Percentiles rank a stretch among this genome's conserved stretches.
phyloP scores from a whole-genome alignment of 1,140 invertebrate genomes.

The Musca vetustissima region DNA sequence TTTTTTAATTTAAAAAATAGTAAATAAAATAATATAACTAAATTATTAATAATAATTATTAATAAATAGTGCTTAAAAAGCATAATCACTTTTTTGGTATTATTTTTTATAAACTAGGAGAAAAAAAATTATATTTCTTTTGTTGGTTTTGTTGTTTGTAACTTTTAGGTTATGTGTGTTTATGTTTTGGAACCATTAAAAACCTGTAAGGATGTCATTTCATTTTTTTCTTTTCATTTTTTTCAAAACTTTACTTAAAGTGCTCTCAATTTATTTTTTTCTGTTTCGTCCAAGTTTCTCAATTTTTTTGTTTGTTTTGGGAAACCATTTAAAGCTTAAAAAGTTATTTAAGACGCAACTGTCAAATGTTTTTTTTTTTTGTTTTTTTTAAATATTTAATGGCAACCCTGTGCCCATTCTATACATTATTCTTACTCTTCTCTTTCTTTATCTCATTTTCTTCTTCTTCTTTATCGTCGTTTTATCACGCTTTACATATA shows the following conservation, averaged over 20 bases:
- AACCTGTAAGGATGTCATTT: background rate
- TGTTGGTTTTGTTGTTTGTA: too few relatives aligned
- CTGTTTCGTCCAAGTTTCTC: background rate
- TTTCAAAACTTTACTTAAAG: background rate
- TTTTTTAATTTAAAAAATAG: background rate
- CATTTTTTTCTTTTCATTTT: background rate
- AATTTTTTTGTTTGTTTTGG: too few relatives aligned
- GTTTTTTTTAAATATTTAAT: too few relatives aligned
- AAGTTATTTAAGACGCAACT: too few relatives aligned
- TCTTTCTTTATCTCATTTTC: too few relatives aligned
- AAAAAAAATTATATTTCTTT: background rate
- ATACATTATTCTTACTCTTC: too few relatives aligned
- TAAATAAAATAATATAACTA: background rate
- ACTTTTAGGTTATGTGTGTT: background rate
- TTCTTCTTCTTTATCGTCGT: constrained; percentile 30
- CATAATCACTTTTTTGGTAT: constrained; percentile 17
- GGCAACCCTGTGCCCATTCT: too few relatives aligned
- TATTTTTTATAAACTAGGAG: too few relatives aligned
- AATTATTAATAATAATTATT: too few relatives aligned
- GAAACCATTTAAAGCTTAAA: too few relatives aligned
- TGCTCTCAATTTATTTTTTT: background rate
- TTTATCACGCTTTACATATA: constrained; percentile 49
- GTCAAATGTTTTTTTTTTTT: too few relatives aligned
- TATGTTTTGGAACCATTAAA: background rate
- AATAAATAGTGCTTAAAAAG: constrained; percentile 14